A percentile compares a stretch with the other conserved stretches of the same genome.
These are phyloP conservation scores for Phycodurus eques DNA, from an alignment of 2,113 vertebrate genomes.

Conservation along the genomic window DNA sequence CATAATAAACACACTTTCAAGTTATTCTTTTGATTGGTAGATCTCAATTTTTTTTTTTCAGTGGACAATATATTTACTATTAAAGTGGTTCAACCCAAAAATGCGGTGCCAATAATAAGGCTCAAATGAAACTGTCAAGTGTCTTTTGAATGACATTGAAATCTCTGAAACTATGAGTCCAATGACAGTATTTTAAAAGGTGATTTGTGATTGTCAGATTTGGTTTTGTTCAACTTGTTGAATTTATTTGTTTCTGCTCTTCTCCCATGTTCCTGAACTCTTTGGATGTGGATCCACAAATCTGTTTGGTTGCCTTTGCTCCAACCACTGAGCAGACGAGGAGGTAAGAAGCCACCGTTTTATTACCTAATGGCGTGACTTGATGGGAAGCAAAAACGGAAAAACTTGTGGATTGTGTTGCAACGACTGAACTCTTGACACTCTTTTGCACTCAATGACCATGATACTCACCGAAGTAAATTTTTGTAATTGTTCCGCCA, in stretches of 20 bases:
- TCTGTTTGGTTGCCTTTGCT: constrained; percentile 5
- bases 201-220: background rate
- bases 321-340: constrained; percentile 61
- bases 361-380: background rate
- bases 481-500: background rate
- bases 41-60: too few relatives aligned
- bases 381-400: constrained; percentile 19
- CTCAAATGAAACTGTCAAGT: too few relatives aligned
- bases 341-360: constrained; percentile 69
- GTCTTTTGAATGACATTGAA: too few relatives aligned
- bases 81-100: too few relatives aligned
- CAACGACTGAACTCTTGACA: background rate
- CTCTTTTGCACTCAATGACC: background rate
- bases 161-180: background rate
- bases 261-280: constrained; percentile 28
- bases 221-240: constrained; percentile 11
- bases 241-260: constrained; percentile 22
- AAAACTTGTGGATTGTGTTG: background rate
- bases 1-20: background rate
- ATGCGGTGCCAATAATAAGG: too few relatives aligned
- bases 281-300: constrained; percentile 36
- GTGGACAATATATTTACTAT: too few relatives aligned
- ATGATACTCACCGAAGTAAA: background rate
- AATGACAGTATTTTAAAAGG: background rate
- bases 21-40: too few relatives aligned